These are phyloP conservation scores for Pantherophis alleghaniensis DNA, from an alignment of 2,797 vertebrate species.

Conservation along the genomic window DNA sequence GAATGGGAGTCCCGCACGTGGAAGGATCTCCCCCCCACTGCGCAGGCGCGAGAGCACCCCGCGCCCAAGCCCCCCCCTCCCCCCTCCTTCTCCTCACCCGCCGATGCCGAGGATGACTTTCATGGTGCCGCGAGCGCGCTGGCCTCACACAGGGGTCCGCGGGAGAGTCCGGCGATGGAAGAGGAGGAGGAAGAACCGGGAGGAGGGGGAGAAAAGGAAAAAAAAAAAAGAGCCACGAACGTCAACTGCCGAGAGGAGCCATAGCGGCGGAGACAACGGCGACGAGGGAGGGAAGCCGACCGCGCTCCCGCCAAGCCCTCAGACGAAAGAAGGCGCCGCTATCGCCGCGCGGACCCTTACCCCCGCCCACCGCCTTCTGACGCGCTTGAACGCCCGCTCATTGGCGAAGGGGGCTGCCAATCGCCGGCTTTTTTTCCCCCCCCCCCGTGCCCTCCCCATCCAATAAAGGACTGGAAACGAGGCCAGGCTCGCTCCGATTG, in stretches of 20 bases:
- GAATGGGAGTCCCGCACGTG: background rate
- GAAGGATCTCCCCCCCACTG: background rate
- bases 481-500: background rate
- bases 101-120: slow-evolving; percentile 88
- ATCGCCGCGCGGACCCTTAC: background rate
- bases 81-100: slow-evolving; percentile 73
- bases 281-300: slow-evolving; percentile 18
- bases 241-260: slow-evolving; percentile 15
- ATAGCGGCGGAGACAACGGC: slow-evolving; percentile 11
- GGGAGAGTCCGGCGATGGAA: background rate
- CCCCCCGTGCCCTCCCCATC: fast-evolving
- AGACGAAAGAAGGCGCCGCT: background rate
- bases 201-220: background rate
- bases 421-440: background rate
- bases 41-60: background rate
- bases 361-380: background rate
- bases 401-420: slow-evolving; percentile 2
- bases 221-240: background rate
- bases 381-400: background rate
- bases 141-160: slow-evolving; percentile 41
- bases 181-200: background rate
- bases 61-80: fast-evolving
- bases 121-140: slow-evolving; percentile 65
- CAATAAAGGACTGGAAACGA: fast-evolving
- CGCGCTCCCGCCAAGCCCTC: slow-evolving; percentile 25